phyloP scores from a whole-genome alignment of 2,888 invertebrate genomes.

The Eupithecia exiguata region DNA sequence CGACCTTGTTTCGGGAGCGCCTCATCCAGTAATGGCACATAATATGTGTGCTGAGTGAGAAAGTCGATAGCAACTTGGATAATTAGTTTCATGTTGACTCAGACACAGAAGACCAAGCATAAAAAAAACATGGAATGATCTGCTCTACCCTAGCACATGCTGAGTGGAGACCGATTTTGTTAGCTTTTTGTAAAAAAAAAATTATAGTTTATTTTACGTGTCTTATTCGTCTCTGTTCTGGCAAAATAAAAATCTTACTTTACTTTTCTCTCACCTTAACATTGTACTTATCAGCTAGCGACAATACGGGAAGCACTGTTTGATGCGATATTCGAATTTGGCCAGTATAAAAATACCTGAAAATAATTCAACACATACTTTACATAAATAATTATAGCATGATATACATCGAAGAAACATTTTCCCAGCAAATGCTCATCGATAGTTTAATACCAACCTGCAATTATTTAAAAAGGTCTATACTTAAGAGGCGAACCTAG shows the following conservation, averaged over 20 bases:
- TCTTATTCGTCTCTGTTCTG: too few relatives aligned
- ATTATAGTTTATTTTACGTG: too few relatives aligned
- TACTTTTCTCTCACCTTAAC: slow-evolving; percentile 85
- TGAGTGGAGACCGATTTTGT: too few relatives aligned
- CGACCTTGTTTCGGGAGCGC: too few relatives aligned
- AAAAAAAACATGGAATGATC: too few relatives aligned
- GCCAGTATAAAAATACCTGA: slow-evolving; percentile 93
- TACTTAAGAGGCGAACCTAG: too few relatives aligned
- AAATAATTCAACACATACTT: slow-evolving; percentile 16
- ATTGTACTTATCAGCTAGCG: slow-evolving; percentile 97
- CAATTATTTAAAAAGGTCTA: too few relatives aligned
- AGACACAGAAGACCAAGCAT: too few relatives aligned
- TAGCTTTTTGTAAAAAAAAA: too few relatives aligned
- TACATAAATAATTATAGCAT: not conserved
- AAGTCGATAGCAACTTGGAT: not conserved
- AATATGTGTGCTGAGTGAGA: not conserved
- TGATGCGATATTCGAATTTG: slow-evolving; percentile 92
- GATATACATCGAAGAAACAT: not conserved
- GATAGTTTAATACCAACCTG: too few relatives aligned
- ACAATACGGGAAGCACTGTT: slow-evolving; percentile 93
- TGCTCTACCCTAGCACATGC: too few relatives aligned
- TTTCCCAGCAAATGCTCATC: not conserved
- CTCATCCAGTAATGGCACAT: not conserved
- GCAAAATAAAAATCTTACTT: too few relatives aligned
- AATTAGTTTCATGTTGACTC: not conserved